Conservation (phyloP, 2,113 vertebrate genomes). For the Esox niger region DNA sequence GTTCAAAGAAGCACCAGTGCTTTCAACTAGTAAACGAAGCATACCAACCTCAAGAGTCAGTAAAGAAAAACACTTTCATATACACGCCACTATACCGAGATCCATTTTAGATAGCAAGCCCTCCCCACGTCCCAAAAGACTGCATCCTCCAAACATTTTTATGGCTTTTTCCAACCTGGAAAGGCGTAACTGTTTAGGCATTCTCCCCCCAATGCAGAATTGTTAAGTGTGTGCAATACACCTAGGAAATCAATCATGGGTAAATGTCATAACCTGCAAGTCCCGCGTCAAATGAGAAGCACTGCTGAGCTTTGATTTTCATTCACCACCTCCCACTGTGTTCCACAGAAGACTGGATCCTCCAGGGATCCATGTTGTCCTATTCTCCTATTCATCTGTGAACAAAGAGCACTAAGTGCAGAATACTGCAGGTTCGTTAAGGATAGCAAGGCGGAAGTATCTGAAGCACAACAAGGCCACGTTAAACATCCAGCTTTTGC, state of each 20-base stretch:
- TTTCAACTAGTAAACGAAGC: background rate
- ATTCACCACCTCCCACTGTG: constrained; percentile 4
- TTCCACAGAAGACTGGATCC: background rate
- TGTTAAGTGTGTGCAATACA: background rate
- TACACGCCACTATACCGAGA: background rate
- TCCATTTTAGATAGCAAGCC: background rate
- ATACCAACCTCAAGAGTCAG: background rate
- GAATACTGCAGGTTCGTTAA: no score
- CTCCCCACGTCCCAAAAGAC: background rate
- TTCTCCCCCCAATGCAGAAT: background rate
- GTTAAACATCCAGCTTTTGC: no score
- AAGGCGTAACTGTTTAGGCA: background rate
- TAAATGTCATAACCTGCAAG: background rate
- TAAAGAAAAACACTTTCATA: background rate
- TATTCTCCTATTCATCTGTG: background rate
- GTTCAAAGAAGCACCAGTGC: background rate
- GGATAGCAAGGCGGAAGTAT: no score
- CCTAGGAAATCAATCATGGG: background rate
- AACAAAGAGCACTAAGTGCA: background rate
- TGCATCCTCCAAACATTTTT: background rate
- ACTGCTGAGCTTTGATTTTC: background rate
- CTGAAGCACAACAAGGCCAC: no score
- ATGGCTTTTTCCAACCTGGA: constrained; percentile 2
- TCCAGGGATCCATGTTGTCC: background rate
- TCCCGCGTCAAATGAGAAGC: background rate